Base-by-base conservation (phyloP, 2,797 vertebrate genomes). In the Paedocypris micromegethes region DNA sequence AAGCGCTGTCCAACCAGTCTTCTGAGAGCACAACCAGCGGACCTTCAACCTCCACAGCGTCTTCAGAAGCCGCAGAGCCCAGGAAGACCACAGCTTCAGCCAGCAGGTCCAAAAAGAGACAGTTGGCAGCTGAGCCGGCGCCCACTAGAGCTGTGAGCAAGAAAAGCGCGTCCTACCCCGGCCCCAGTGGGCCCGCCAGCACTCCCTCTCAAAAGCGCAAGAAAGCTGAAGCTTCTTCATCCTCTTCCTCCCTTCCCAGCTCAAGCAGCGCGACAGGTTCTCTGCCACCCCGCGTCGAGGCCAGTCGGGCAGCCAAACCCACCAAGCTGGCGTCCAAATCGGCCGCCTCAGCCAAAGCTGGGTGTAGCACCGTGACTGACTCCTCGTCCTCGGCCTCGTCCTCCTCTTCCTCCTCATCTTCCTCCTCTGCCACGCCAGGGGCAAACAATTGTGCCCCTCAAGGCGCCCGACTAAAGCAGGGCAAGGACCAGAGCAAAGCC, bases 311-410 rank as follows among this genome's bases (percentile, higher is more conserved):
- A 92, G 93, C 89, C 91, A 98, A 98, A 98, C 93, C 93, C 87
- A 93, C 93, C 97, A 99, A 99, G 93, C 97, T 99, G 97, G 97
- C 97, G 96, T 99, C 97, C 92, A 99, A 98, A 96, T 97, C 95
- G 51, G 95, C 93, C 88, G 84, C 93, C 93, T 99, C 97, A 94
- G 95, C 95, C 95, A 99, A 97, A 97, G 95, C 97, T 95, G 95
- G 95, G 94, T 98, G 95, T 93, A 96, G 93, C 92, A 93, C 92
- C 89, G 94, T 97, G 90, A 96, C 96, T 41, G 97, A 98, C 89
- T 97, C 97, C 74, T 91, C 96, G 79, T 95, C 96, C 86, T 94
- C 96, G 83, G 97, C 96, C 70, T 94, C 97, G 66, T 98, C 96
- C 53, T 99, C 96, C 5, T 98, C 96, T 45, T 98, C 96, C 2